Evolutionary conservation across 2,113 vertebrate species (phyloP).

Genomic region (Patagioenas fasciata): DNA sequence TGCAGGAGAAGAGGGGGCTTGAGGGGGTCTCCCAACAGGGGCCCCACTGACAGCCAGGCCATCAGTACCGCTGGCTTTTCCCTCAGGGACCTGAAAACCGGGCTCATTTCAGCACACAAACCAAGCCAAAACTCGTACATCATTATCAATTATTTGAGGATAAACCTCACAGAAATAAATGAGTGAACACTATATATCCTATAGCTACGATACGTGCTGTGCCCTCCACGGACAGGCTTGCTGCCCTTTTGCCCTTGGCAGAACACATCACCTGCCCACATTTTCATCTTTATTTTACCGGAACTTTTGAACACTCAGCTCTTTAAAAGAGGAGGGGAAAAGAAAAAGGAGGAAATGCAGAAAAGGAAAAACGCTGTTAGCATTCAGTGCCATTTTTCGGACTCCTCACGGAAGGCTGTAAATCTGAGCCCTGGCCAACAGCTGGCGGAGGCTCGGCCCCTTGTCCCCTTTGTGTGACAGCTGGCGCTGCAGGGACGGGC

Average conservation of each 20-base stretch:
- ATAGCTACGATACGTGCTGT: too few relatives aligned
- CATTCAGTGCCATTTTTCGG: not conserved
- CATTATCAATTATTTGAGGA: not conserved
- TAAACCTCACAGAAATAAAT: fast-evolving
- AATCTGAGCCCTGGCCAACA: not conserved
- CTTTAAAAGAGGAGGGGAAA: not conserved
- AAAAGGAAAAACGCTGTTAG: not conserved
- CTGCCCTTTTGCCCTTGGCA: not conserved
- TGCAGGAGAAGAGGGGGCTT: too few relatives aligned
- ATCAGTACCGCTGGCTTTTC: not conserved
- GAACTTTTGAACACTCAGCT: not conserved
- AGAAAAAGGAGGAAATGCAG: not conserved
- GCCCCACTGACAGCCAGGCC: too few relatives aligned
- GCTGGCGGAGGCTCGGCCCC: not conserved
- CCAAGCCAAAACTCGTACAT: fast-evolving
- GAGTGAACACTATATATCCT: fast-evolving
- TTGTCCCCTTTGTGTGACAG: not conserved
- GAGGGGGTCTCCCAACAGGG: too few relatives aligned
- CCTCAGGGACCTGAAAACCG: not conserved
- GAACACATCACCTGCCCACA: not conserved
- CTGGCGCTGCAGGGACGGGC: too few relatives aligned
- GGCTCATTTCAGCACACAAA: not conserved
- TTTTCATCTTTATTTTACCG: not conserved
- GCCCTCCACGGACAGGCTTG: not conserved
- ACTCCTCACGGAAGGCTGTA: not conserved